Evolutionary conservation across 2,797 vertebrate genomes (phyloP).

Genomic region (Helicolenus hilgendorfi): DNA sequence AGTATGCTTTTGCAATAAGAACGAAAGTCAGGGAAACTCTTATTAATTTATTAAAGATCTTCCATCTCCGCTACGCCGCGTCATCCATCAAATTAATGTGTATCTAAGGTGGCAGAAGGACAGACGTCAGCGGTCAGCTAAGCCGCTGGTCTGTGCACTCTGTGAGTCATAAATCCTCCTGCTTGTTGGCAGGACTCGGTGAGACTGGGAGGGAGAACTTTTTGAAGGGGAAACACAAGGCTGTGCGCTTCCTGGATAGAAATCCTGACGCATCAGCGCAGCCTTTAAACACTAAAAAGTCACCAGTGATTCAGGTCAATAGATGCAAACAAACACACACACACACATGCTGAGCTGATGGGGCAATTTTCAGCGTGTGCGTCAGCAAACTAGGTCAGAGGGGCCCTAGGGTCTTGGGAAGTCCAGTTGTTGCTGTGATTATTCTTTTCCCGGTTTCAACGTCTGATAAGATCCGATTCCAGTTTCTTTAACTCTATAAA

Average conservation of each 20-base stretch:
- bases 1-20: neutral
- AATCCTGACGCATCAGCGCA: constrained; percentile 40
- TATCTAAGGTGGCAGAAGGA: constrained; percentile 42
- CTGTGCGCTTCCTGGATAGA: constrained; percentile 55
- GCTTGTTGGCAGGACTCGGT: constrained; percentile 31
- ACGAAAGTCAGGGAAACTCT: neutral
- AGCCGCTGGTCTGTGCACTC: constrained; percentile 2
- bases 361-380: constrained; percentile 35
- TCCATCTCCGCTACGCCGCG: neutral
- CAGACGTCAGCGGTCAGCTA: constrained; percentile 35
- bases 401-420: constrained; percentile 31
- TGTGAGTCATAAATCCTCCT: constrained; percentile 55
- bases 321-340: neutral
- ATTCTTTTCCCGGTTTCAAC: constrained; percentile 14
- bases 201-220: constrained; percentile 10
- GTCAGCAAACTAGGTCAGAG: constrained; percentile 55
- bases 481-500: constrained; percentile 6
- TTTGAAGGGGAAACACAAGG: constrained; percentile 58
- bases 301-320: constrained; percentile 44
- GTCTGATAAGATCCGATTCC: neutral
- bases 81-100: constrained; percentile 22
- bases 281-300: constrained; percentile 24
- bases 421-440: neutral
- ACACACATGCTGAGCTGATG: constrained; percentile 52
- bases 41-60: neutral